These are phyloP conservation scores for Cyaniris semiargus DNA, from an alignment of 2,888 invertebrate genomes.

Conservation along the genomic window DNA sequence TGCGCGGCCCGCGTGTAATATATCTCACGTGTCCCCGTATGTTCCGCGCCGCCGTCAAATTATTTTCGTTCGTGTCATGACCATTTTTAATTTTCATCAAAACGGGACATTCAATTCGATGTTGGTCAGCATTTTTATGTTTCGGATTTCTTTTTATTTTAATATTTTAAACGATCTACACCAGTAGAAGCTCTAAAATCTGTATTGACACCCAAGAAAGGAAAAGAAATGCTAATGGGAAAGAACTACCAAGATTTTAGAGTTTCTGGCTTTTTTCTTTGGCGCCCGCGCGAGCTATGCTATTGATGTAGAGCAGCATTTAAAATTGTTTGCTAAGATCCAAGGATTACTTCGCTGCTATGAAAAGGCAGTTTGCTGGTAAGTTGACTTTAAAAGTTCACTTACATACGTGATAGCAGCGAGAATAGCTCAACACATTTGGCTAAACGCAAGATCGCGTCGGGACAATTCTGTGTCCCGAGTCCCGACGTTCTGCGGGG, in stretches of 20 bases:
- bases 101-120: not conserved
- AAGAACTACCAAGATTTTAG: not conserved
- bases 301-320: not conserved
- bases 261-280: not conserved
- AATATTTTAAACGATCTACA: too few species aligned
- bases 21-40: constrained; percentile 81
- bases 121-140: not conserved
- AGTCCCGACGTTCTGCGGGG: not conserved
- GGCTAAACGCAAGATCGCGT: not conserved
- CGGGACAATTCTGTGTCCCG: not conserved
- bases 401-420: not conserved
- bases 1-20: constrained; percentile 79
- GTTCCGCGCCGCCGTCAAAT: constrained; percentile 66
- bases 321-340: not conserved
- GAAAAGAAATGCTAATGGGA: too few species aligned
- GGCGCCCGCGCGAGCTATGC: too few species aligned
- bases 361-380: not conserved
- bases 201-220: too few species aligned
- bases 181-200: too few species aligned
- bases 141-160: too few species aligned
- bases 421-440: too few species aligned
- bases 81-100: not conserved
- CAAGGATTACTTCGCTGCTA: not conserved
- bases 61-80: constrained; percentile 81
- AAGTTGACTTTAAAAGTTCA: not conserved